Evolutionary conservation across 2,113 vertebrate species (phyloP).

Genomic region (Bothrops jararaca): DNA sequence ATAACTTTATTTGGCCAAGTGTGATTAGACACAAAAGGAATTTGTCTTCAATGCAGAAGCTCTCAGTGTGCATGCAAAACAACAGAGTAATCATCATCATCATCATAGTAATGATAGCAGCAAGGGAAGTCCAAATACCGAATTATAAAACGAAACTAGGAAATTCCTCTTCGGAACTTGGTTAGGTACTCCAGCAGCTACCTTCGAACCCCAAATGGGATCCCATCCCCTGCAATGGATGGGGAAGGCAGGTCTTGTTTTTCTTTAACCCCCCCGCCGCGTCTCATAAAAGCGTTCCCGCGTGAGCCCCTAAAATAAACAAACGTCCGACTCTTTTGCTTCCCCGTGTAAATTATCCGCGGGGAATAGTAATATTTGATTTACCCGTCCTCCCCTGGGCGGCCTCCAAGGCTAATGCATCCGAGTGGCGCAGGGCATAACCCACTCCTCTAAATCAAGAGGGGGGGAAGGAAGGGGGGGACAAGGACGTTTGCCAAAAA

Average conservation of each 20-base stretch:
- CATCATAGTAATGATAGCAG: neutral
- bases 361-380: conserved; percentile 49
- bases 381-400: conserved; percentile 44
- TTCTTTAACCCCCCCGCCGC: neutral
- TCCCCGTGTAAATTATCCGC: conserved; percentile 42
- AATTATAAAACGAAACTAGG: neutral
- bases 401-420: conserved; percentile 28
- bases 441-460: conserved; percentile 51
- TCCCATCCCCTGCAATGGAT: neutral
- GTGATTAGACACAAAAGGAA: neutral
- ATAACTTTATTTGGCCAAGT: no score
- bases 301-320: neutral
- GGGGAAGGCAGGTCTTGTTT: neutral
- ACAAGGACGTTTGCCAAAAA: conserved; percentile 28
- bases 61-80: neutral
- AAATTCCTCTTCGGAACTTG: neutral
- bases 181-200: neutral
- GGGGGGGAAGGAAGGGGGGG: neutral
- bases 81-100: neutral
- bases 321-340: neutral
- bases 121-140: neutral
- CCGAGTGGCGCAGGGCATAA: conserved; percentile 24
- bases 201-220: neutral
- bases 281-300: neutral
- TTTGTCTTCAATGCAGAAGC: neutral